These are phyloP conservation scores for Cactoblastis cactorum DNA, from an alignment of 2,888 invertebrate species.

Conservation along the genomic window DNA sequence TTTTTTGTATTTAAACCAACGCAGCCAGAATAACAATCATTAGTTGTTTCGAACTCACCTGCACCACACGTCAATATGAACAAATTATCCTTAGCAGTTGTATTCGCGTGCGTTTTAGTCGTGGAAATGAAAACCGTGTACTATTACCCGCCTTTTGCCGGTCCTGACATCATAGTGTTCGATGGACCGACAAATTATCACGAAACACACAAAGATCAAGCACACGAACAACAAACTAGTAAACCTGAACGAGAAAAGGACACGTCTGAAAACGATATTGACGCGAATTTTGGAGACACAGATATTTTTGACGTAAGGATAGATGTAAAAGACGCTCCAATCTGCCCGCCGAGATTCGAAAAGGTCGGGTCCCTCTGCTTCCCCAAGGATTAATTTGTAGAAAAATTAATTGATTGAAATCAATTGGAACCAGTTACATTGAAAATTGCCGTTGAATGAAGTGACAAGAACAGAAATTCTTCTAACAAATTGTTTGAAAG, in stretches of 20 bases:
- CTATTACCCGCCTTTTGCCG: constrained; percentile 10
- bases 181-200: constrained; percentile 52
- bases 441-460: not conserved
- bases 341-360: not conserved
- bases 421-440: constrained; percentile 7
- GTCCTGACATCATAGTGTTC: constrained; percentile 47
- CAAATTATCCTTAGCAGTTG: constrained; percentile 1
- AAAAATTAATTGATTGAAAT: constrained; percentile 9
- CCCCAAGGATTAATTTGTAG: constrained; percentile 3
- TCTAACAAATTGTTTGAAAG: not conserved
- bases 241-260: not conserved
- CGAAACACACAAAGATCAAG: constrained; percentile 6
- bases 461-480: constrained; percentile 2
- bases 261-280: constrained; percentile 8
- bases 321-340: not conserved
- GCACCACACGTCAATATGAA: constrained; percentile 9
- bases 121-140: constrained; percentile 10
- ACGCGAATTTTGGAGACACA: not conserved
- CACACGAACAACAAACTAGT: not conserved
- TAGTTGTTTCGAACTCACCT: not conserved
- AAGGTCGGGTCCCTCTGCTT: constrained; percentile 2
- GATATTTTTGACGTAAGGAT: not conserved
- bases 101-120: not conserved
- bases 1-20: constrained; percentile 10
- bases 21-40: not conserved